Base-by-base conservation (phyloP, 2,888 invertebrate species). In the Cheilosia variabilis region DNA sequence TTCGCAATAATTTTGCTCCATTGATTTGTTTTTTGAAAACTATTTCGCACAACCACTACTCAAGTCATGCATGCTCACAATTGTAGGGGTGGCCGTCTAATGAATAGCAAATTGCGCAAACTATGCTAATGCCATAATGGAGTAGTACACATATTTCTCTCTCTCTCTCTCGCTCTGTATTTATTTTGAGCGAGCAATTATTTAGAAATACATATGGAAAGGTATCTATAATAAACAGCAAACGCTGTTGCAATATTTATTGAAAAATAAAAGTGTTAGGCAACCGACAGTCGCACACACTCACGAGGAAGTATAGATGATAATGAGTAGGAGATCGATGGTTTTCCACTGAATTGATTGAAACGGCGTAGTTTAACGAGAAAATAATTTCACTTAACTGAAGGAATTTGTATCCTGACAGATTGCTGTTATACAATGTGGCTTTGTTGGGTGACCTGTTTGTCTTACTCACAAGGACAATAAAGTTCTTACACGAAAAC, bases 41-140 rank as follows among this genome's bases (percentile, higher is more conserved):
- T 31, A 27, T 53, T 66, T 58, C 58, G 37, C 41, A n/a, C 10
- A 22, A 15, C 24, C 43, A 43, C 37, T 34, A 45, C 22, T 45
- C 45, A 53, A 65, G 55, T 63, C 63, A 55, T 55, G 63, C 45
- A 62, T 53, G 72, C 24, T 22, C 17, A 34, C n/a, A 47, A 34
- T 17, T 4, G 37, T 4, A 62, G 34, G 63, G 45, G 73, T 63
- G 73, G 19, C 47, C 63, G 55, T 73, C 63, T 73, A 63, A 63
- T 47, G 55, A 63, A 47, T 53, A 73, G 37, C 73, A 37, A 37
- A 45, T 57, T 55, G 27, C 34, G 53, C 72, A 72, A 73, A 73
- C 63, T 63, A 43, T 63, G 55, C 45, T 73, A 73, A 73, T 65
- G 73, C 37, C 57, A 63, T 73, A 65, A 63, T 37, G 34, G 31